Evolutionary conservation across 2,888 invertebrate genomes (phyloP).

Genomic region (Campopleginae sp.): DNA sequence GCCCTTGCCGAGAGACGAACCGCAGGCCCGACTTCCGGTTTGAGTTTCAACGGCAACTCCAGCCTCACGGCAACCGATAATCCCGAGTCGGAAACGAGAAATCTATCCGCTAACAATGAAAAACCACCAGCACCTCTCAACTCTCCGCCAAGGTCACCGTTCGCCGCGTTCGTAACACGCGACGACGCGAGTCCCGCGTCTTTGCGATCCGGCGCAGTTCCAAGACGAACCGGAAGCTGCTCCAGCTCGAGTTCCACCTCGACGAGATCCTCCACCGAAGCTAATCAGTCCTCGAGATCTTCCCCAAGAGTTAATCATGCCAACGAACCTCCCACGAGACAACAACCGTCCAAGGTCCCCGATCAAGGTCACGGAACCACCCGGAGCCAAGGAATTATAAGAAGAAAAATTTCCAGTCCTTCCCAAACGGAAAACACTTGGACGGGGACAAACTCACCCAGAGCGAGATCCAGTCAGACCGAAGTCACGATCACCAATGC

Average conservation of each 20-base stretch:
- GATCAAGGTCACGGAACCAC: constrained; percentile 1
- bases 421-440: constrained; percentile 80
- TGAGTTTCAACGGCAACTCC: constrained; percentile 70
- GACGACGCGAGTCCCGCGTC: constrained; percentile 76
- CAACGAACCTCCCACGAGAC: constrained; percentile 10
- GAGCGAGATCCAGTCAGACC: constrained; percentile 71
- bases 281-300: constrained; percentile 45
- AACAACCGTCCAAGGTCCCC: constrained; percentile 35
- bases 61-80: constrained; percentile 45
- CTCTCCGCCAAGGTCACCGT: constrained; percentile 73
- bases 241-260: constrained; percentile 79
- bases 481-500: constrained; percentile 57
- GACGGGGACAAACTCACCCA: constrained; percentile 70
- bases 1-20: constrained; percentile 70
- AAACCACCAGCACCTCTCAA: constrained; percentile 69
- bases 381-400: not conserved
- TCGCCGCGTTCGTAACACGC: not conserved
- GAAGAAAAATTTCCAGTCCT: constrained; percentile 81
- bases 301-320: constrained; percentile 54
- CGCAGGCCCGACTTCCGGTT: constrained; percentile 69
- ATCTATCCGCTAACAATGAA: not conserved
- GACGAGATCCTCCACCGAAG: constrained; percentile 73
- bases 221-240: constrained; percentile 77
- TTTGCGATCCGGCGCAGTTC: constrained; percentile 81
- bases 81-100: not conserved